A percentile compares a stretch with the other conserved stretches of the same genome.
Evolutionary conservation across 92 coral and sea anemone species (phyloP).

Genomic region (Parazoanthus swiftii): DNA sequence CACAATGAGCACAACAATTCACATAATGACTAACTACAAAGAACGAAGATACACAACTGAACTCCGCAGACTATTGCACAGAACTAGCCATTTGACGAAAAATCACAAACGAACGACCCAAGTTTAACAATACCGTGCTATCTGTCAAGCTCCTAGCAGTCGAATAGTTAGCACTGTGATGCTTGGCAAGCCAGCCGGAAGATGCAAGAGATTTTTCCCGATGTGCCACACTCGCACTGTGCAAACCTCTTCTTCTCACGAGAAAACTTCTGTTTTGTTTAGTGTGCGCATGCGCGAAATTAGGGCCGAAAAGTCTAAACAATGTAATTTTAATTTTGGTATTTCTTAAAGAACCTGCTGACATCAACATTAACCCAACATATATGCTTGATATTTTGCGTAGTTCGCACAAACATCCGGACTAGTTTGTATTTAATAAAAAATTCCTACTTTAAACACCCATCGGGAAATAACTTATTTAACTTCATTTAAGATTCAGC

Average conservation of each 20-base stretch:
- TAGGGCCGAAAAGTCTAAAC: conserved; percentile 46
- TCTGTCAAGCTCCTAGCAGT: conserved; percentile 52
- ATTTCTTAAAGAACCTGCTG: conserved; percentile 85
- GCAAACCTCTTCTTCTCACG: conserved; percentile 16
- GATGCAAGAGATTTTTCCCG: conserved; percentile 74
- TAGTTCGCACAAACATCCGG: conserved; percentile 83
- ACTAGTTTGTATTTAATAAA: conserved; percentile 52
- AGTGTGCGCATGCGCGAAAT: conserved; percentile 13
- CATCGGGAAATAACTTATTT: conserved; percentile 64
- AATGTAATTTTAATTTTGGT: conserved; percentile 66
- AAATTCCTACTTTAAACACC: conserved; percentile 54
- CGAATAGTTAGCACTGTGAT: conserved; percentile 50
- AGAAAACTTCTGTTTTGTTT: conserved; percentile 22
- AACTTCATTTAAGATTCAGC: conserved; percentile 67
- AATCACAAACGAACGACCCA: conserved; percentile 30
- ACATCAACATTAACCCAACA: conserved; percentile 72
- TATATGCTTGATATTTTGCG: conserved; percentile 63
- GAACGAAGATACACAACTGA: conserved; percentile 21
- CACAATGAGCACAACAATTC: background rate
- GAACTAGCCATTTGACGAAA: conserved; percentile 13
- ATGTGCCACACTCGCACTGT: background rate
- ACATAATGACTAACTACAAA: background rate
- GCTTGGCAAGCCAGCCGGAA: conserved; percentile 58
- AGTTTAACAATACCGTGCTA: conserved; percentile 39
- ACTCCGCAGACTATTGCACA: conserved; percentile 14